A percentile compares a stretch with the other conserved stretches of the same genome.
These are phyloP conservation scores for Myotis daubentonii DNA, from an alignment of 2,797 vertebrate genomes.

Conservation along the genomic window DNA sequence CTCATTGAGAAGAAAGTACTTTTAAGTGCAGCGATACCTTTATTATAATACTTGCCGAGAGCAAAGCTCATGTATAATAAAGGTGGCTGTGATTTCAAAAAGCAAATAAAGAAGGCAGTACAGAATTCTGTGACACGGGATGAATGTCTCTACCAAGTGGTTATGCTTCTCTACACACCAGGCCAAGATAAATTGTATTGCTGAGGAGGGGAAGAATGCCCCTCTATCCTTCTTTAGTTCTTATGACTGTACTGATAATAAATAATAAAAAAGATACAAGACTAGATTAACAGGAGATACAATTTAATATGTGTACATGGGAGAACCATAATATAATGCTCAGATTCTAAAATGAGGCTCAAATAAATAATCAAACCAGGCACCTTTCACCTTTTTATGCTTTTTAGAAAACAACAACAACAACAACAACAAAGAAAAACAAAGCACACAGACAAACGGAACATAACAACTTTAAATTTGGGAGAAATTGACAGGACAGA, in stretches of 20 bases:
- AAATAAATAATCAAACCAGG: neutral
- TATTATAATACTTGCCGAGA: slow-evolving; percentile 57
- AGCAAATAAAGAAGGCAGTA: slow-evolving; percentile 43
- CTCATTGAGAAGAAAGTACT: slow-evolving; percentile 52
- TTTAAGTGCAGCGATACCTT: slow-evolving; percentile 44
- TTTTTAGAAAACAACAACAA: neutral
- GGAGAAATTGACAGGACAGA: neutral
- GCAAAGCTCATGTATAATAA: slow-evolving; percentile 56
- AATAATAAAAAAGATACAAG: neutral
- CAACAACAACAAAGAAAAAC: too few relatives aligned
- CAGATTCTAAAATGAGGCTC: neutral
- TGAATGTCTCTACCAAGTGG: neutral
- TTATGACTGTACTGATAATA: neutral
- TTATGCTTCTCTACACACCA: neutral
- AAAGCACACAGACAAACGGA: neutral
- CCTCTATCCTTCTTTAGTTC: neutral
- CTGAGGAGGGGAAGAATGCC: neutral
- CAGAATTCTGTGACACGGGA: neutral
- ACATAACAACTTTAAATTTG: neutral
- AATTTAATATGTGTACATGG: neutral
- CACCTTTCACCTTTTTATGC: neutral
- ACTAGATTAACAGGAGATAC: neutral
- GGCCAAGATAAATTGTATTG: neutral
- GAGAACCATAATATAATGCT: neutral
- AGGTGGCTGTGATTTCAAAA: neutral